Evolutionary conservation across 2,113 vertebrate genomes (phyloP).

Genomic region (Poeciliopsis retropinna): DNA sequence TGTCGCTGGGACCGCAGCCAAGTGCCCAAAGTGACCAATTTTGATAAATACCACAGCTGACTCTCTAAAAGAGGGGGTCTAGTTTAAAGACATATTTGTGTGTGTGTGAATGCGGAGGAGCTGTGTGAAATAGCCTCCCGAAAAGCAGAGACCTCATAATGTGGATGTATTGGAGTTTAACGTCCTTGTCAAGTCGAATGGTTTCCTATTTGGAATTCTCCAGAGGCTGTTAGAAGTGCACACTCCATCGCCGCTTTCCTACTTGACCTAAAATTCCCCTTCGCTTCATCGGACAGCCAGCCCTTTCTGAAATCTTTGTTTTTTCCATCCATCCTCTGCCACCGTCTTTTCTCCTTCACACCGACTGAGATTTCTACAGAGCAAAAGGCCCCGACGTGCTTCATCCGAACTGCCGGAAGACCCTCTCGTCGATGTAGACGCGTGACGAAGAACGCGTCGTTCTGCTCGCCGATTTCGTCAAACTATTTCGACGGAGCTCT

Average conservation of each 20-base stretch:
- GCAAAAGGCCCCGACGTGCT: no score
- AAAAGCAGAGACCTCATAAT: conserved; percentile 39
- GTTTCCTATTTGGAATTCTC: conserved; percentile 59
- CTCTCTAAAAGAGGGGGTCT: conserved; percentile 27
- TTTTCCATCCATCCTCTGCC: conserved; percentile 41
- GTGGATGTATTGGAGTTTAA: conserved; percentile 67
- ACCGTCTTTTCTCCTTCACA: not conserved
- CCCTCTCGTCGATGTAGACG: no score
- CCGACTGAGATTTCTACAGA: no score
- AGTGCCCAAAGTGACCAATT: conserved; percentile 50
- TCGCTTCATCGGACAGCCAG: conserved; percentile 1
- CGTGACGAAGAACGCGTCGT: no score
- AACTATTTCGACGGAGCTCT: no score
- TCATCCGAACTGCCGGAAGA: no score
- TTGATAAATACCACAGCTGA: conserved; percentile 52
- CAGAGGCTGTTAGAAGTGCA: conserved; percentile 29
- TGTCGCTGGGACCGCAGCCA: conserved; percentile 33
- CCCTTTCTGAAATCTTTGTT: conserved; percentile 20
- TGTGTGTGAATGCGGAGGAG: conserved; percentile 12
- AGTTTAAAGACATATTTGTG: conserved; percentile 12
- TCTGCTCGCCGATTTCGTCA: no score
- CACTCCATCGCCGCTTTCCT: conserved; percentile 38
- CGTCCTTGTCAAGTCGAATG: conserved; percentile 65
- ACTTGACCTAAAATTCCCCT: conserved; percentile 53
- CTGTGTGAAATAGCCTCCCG: conserved; percentile 45